Evolutionary conservation across 2,888 invertebrate genomes (phyloP).

Genomic region (Drosophila neonasuta): DNA sequence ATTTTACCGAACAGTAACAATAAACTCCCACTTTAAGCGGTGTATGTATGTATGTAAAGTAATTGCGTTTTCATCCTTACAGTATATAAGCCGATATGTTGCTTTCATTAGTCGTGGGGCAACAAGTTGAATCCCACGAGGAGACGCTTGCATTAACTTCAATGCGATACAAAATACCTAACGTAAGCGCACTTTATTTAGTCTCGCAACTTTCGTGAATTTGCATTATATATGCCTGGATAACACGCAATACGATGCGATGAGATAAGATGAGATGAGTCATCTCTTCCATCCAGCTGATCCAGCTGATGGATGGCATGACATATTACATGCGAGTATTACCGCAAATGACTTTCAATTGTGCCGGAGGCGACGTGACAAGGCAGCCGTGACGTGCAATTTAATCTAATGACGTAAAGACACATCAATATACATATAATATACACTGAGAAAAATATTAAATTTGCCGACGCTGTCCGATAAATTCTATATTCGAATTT

Average conservation of each 20-base stretch:
- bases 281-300: neutral
- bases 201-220: neutral
- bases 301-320: conserved; percentile 20
- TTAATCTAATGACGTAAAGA: conserved; percentile 4
- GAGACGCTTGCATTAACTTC: conserved; percentile 1
- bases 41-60: too few species aligned
- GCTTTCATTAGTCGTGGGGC: too few species aligned
- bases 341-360: conserved; percentile 32
- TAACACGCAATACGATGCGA: neutral
- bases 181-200: conserved; percentile 4
- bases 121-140: too few species aligned
- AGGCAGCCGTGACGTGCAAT: conserved; percentile 8
- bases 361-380: conserved; percentile 23
- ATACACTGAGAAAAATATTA: neutral
- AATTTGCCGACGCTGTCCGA: too few species aligned
- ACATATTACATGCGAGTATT: conserved; percentile 21
- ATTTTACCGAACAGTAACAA: neutral
- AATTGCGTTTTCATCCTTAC: too few species aligned
- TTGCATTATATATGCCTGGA: conserved; percentile 9
- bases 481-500: too few species aligned
- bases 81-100: too few species aligned
- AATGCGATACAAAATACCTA: conserved; percentile 4
- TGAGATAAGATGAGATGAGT: neutral
- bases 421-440: too few species aligned
- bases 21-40: neutral